These are phyloP conservation scores for Parapristionchus giblindavisi DNA, from an alignment of 2,888 invertebrate genomes.

Conservation along the genomic window DNA sequence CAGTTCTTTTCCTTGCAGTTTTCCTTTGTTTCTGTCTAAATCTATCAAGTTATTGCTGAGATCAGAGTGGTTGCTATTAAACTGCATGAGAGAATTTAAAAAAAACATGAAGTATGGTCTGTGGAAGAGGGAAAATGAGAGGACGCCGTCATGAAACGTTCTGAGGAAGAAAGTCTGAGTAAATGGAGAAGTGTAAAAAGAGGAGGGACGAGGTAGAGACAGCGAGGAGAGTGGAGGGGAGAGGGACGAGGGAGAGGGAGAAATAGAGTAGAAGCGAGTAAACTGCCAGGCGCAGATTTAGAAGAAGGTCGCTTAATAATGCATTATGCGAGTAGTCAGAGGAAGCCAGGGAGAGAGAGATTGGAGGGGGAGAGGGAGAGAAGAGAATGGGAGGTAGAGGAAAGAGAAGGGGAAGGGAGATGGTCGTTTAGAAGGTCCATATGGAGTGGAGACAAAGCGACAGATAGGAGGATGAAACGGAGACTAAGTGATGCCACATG, in stretches of 20 bases:
- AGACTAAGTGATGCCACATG: too few relatives aligned
- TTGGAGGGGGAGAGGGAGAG: neutral
- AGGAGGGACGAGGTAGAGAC: neutral
- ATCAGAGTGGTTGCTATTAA: too few relatives aligned
- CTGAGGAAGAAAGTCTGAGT: neutral
- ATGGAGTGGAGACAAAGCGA: too few relatives aligned
- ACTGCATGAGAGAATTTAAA: too few relatives aligned
- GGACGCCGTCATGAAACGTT: too few relatives aligned
- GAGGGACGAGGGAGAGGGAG: neutral
- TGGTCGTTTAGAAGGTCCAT: too few relatives aligned
- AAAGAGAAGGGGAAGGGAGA: slow-evolving; percentile 1
- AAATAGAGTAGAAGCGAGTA: neutral
- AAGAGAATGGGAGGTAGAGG: neutral
- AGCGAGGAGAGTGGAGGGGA: neutral
- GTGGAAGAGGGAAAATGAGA: too few relatives aligned
- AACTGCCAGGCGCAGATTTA: neutral
- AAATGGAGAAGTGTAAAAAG: neutral
- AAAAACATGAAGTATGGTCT: neutral
- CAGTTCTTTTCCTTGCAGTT: too few relatives aligned
- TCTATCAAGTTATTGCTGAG: too few relatives aligned
- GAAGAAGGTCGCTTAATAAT: neutral
- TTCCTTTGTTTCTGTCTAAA: too few relatives aligned
- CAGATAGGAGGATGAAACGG: too few relatives aligned
- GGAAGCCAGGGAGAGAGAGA: too few relatives aligned
- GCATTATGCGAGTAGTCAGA: neutral